phyloP scores from a whole-genome alignment of 2,113 vertebrate genomes.

The Catagonus wagneri region DNA sequence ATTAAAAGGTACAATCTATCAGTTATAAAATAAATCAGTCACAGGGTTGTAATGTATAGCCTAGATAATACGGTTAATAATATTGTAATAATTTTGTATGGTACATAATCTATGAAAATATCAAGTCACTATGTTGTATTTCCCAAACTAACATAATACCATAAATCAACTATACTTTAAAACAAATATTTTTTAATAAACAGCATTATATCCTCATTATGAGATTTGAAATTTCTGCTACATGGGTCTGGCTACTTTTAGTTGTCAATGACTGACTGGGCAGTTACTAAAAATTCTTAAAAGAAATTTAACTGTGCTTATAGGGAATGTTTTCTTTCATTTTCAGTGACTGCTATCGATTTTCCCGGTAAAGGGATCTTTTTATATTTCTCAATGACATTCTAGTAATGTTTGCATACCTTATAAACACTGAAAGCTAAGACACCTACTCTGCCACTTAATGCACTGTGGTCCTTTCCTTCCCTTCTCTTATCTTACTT shows the following conservation, averaged over 20 bases:
- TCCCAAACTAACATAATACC: too few species aligned
- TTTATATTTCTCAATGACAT: not conserved
- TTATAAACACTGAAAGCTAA: not conserved
- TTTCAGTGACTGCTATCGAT: not conserved
- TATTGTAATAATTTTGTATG: not conserved
- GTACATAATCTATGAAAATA: not conserved
- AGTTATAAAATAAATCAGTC: not conserved
- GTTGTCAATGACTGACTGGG: not conserved
- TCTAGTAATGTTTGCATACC: not conserved
- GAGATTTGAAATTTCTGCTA: not conserved
- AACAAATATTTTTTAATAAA: not conserved
- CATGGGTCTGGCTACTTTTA: not conserved
- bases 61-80: not conserved
- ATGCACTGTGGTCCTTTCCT: not conserved
- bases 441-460: not conserved
- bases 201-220: not conserved
- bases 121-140: too few species aligned
- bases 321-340: not conserved
- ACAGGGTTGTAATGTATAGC: not conserved
- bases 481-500: not conserved
- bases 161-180: not conserved
- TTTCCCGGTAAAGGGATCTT: not conserved
- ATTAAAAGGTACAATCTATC: too few species aligned
- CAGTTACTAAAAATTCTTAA: slow-evolving; percentile 6
- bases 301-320: not conserved